Conservation (phyloP, 2,797 vertebrate species). For the Gymnocypris eckloni region DNA sequence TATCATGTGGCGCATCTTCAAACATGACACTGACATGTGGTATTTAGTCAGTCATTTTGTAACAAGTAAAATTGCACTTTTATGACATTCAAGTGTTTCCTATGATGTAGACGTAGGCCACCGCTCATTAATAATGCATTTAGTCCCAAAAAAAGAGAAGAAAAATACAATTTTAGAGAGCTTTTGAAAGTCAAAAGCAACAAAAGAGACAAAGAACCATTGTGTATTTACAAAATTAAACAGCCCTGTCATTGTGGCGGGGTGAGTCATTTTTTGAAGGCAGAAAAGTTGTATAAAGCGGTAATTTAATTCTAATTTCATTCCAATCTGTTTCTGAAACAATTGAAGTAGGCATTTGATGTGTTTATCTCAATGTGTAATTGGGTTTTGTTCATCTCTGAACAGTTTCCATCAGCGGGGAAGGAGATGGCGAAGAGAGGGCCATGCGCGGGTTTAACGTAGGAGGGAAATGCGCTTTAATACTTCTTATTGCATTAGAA, state of each 20-base stretch:
- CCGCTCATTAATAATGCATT: conserved; percentile 73
- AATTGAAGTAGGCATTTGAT: conserved; percentile 74
- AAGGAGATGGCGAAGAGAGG: conserved; percentile 54
- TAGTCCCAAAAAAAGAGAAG: conserved; percentile 65
- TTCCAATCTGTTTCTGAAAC: conserved; percentile 76
- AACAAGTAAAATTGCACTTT: conserved; percentile 78
- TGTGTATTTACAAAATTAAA: conserved; percentile 82
- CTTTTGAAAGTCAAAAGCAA: conserved; percentile 70
- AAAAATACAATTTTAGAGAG: conserved; percentile 63
- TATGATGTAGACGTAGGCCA: conserved; percentile 79
- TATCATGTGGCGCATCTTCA: conserved; percentile 87
- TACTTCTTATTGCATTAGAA: conserved; percentile 40
- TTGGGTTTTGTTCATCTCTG: conserved; percentile 65
- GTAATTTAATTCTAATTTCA: conserved; percentile 78
- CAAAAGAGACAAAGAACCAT: conserved; percentile 81
- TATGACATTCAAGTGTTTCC: conserved; percentile 79
- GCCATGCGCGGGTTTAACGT: conserved; percentile 25
- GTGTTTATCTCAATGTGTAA: conserved; percentile 73
- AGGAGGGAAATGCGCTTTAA: conserved; percentile 31
- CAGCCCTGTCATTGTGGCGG: conserved; percentile 75
- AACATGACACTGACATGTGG: conserved; percentile 85
- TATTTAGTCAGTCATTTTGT: conserved; percentile 84
- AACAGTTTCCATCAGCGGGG: conserved; percentile 63
- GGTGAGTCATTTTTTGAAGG: conserved; percentile 79
- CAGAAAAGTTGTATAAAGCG: conserved; percentile 74